Evolutionary conservation across 1,140 invertebrate genomes (phyloP).

Genomic region (Zaprionus vittiger): DNA sequence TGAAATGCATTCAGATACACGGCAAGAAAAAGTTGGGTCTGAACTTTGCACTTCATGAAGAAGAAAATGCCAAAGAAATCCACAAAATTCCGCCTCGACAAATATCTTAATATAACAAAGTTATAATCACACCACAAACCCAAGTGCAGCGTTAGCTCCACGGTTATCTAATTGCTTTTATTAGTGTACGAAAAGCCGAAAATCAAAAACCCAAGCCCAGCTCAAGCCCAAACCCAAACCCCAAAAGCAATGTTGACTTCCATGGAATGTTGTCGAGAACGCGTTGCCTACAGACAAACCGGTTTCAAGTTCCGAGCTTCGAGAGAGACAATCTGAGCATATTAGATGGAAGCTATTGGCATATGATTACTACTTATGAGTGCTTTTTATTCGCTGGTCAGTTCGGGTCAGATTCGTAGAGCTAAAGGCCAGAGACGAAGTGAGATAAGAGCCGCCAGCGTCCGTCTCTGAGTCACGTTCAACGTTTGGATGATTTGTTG

Average conservation of each 20-base stretch:
- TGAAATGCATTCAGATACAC: constrained; percentile 7
- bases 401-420: constrained; percentile 23
- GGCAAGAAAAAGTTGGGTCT: not conserved
- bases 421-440: not conserved
- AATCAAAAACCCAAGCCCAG: not conserved
- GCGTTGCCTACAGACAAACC: constrained; percentile 38
- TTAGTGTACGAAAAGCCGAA: not conserved
- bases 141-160: not conserved
- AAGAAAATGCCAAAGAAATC: not conserved
- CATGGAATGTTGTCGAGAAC: constrained; percentile 48
- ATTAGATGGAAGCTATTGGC: constrained; percentile 37
- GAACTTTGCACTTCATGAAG: no score
- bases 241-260: constrained; percentile 32
- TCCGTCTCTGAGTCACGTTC: constrained; percentile 50
- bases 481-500: constrained; percentile 29
- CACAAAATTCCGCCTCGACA: no score
- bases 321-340: constrained; percentile 12
- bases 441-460: constrained; percentile 15
- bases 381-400: constrained; percentile 20
- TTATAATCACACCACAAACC: no score
- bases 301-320: constrained; percentile 20
- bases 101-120: no score
- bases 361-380: constrained; percentile 26
- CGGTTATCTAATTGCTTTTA: not conserved
- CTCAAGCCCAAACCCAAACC: not conserved